A percentile compares a stretch with the other conserved stretches of the same genome.
Conservation (phyloP, 2,888 invertebrate species). For the Deilephila elpenor region DNA sequence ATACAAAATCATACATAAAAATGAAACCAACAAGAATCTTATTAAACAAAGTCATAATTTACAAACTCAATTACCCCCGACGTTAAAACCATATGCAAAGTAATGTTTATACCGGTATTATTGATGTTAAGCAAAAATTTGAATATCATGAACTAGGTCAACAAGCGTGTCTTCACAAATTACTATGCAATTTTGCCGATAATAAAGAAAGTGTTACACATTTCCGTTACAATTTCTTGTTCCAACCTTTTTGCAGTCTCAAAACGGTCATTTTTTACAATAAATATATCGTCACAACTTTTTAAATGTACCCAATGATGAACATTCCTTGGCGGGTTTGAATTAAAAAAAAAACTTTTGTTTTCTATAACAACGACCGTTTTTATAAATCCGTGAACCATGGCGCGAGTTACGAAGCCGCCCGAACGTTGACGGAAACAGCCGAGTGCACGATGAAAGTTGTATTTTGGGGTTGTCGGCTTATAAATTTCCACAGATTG, state of each 20-base stretch:
- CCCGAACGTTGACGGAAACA: constrained; percentile 42
- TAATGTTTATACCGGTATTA: background rate
- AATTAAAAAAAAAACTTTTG: constrained; percentile 48
- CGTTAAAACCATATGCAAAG: background rate
- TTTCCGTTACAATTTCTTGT: constrained; percentile 16
- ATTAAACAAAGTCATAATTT: background rate
- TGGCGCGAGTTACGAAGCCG: constrained; percentile 38
- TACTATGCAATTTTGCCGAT: constrained; percentile 18
- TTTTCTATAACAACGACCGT: constrained; percentile 57
- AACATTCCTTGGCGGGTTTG: constrained; percentile 6
- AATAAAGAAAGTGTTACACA: constrained; percentile 25
- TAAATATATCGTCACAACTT: background rate
- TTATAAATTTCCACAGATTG: constrained; percentile 28
- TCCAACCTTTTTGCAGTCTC: background rate
- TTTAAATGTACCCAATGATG: constrained; percentile 10
- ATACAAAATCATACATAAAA: background rate
- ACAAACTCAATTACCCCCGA: background rate
- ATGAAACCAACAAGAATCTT: background rate
- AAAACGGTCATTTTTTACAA: background rate
- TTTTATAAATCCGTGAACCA: constrained; percentile 55
- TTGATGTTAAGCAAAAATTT: constrained; percentile 15
- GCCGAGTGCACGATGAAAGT: constrained; percentile 54
- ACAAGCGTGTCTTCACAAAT: constrained; percentile 21
- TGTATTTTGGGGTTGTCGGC: constrained; percentile 53
- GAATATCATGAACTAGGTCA: constrained; percentile 17